Conservation (phyloP, 2,113 vertebrate genomes). For the Struthidea cinerea region DNA sequence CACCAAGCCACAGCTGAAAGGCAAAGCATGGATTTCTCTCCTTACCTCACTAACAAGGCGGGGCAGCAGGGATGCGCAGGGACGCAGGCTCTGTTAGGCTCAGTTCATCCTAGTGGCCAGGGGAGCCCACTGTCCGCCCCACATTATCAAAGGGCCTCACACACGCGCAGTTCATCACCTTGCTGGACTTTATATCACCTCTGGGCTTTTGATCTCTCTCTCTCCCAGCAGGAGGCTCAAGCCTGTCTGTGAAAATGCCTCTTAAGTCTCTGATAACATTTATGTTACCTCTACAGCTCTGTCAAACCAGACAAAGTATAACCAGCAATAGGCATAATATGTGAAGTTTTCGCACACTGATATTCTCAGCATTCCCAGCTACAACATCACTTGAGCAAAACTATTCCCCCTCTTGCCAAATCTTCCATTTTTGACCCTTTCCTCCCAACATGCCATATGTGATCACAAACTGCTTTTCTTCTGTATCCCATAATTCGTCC, state of each 20-base stretch:
- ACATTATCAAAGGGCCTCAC: neutral
- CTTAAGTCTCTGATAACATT: neutral
- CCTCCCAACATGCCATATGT: neutral
- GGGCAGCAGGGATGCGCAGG: neutral
- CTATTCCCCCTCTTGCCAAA: neutral
- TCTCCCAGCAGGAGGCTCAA: neutral
- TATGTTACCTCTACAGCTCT: neutral
- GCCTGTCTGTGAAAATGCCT: neutral
- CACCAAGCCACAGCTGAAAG: neutral
- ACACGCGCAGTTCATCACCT: rapidly evolving
- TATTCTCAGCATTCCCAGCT: neutral
- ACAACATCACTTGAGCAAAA: neutral
- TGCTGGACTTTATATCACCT: neutral
- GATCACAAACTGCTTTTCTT: neutral
- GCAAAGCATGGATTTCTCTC: neutral
- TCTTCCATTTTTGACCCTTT: neutral
- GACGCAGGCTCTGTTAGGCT: neutral
- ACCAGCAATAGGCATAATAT: neutral
- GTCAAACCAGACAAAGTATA: neutral
- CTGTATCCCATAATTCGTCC: neutral
- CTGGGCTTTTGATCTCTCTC: neutral
- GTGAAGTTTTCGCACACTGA: neutral
- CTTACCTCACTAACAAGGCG: neutral
- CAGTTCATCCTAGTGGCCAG: neutral
- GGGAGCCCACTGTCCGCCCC: neutral